phyloP scores from a whole-genome alignment of 92 coral and sea anemone species.

The Diadumene lineata region DNA sequence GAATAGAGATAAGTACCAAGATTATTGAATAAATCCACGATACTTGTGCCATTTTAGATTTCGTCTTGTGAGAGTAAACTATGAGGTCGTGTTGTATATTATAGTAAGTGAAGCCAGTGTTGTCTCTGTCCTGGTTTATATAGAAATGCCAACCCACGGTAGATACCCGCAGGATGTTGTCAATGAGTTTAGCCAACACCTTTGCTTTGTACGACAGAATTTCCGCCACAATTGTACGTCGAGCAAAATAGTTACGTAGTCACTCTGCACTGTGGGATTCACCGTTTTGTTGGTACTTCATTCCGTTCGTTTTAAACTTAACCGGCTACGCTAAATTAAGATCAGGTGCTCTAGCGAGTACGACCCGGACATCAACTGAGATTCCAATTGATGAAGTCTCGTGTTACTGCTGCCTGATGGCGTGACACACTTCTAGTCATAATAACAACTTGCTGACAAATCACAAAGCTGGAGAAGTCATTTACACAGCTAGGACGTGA shows the following conservation, averaged over 20 bases:
- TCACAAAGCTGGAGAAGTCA: no score
- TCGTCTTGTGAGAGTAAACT: constrained; percentile 2
- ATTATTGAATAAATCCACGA: constrained; percentile 27
- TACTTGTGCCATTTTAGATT: constrained; percentile 9
- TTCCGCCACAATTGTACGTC: constrained; percentile 33
- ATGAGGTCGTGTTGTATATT: constrained; percentile 12
- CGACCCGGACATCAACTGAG: constrained; percentile 33
- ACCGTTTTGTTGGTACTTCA: constrained; percentile 12
- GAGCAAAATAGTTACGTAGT: constrained; percentile 23
- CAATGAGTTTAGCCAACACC: constrained; percentile 27
- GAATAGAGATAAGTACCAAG: constrained; percentile 9
- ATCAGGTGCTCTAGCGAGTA: constrained; percentile 38
- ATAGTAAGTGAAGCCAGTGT: constrained; percentile 15
- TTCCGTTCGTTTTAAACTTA: constrained; percentile 27
- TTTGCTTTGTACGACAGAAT: constrained; percentile 17
- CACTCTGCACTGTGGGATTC: constrained; percentile 35
- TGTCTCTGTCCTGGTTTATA: constrained; percentile 4
- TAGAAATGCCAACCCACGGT: constrained; percentile 27
- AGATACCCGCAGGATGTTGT: constrained; percentile 30
- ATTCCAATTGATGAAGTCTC: constrained; percentile 15
- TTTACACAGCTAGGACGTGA: no score
- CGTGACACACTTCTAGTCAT: background rate
- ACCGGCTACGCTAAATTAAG: constrained; percentile 18
- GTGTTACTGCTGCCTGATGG: constrained; percentile 17
- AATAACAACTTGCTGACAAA: background rate